Evolutionary conservation across 2,113 vertebrate species (phyloP), one percentile per base, ranked within the genome.

Genomic region (Nothoprocta perdicaria): DNA sequence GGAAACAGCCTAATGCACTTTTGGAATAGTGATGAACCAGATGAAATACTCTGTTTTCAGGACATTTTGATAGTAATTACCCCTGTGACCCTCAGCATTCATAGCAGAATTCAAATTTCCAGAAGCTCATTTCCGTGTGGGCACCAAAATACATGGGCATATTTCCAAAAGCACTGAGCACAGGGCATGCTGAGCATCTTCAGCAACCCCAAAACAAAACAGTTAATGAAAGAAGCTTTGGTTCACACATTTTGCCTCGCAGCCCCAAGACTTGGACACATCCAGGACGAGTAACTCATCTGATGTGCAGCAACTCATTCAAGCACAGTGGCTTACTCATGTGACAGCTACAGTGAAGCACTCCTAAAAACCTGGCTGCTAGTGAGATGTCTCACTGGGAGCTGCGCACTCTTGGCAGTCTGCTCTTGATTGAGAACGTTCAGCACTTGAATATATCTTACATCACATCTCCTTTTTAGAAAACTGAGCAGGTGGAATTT

Each of bases 381-480:
- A 5, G 35, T 29, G 63, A 58, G 15, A 10, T 83, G 68, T 87
- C 33, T 63, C 82, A 52, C 45, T 14, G 33, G 72, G 46, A 88
- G 26, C 31, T 3, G 2, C 84, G 58, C 8, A 14, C 46, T 57
- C 29, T 31, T 35, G 17, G 60, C 88, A 84, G 18, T 41, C 43
- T 67, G 48, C 38, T 35, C 43, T 43, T 52, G 68, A 35, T 35
- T 24, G 24, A 17, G 6, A 9, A 3, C 14, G 14, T 40, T 88
- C 46, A 50, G n/a, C 23, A 27, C 5, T 43, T 27, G 7, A 72
- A 55, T 0, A 0, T 23, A 48, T 55, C 11, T 78, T 58, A 60
- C 6, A 50, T 29, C 12, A 35, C 4, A 1, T 7, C 8, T 63
- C 41, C 50, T 71, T 48, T 24, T 0, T 0, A 84, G 66, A 87